Base-by-base conservation (phyloP, 2,888 invertebrate genomes). In the Xestia ashworthii region DNA sequence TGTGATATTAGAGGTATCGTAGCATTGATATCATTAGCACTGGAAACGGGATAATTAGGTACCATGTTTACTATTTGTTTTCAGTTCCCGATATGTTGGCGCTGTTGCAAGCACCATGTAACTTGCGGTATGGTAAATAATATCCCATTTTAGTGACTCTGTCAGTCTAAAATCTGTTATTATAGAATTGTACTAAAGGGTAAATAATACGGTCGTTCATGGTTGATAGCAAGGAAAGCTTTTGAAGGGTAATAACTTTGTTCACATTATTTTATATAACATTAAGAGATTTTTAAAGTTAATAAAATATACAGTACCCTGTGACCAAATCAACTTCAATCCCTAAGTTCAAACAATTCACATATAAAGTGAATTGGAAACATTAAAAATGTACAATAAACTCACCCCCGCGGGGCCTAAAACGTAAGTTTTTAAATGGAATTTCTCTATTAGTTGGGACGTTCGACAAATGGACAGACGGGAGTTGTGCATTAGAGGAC, bases 401-500 rank as follows among this genome's bases (percentile, higher is more conserved):
- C 88, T 86, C 82, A 82, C 83, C 71, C 85, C 88, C 89, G 84
- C 85, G 58, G 74, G 82, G 66, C 69, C 82, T 88, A 81, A 87
- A 89, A 87, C 82, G 75, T 83, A 88, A 90, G 89, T 90, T 92
- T 93, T 92, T 89, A 92, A 94, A 94, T 93, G 91, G 92, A 91
- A 91, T 93, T 93, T 91, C 92, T 92, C 90, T 93, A 93, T 94
- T 92, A 93, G 91, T 90, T 83, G 87, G 89, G 90, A 92, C 91
- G 90, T 92, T 91, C 90, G 89, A 92, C 90, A 94, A 94, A 94
- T 93, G 93, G 92, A 91, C 90, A 90, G 89, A 89, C 88, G 83
- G 82, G 90, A 91, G 91, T 91, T 90, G 91, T 92, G 93, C 93
- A 94, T 94, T 94, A 94, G 91, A 88, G 90, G 89, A 92, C 90